These are phyloP conservation scores for Melipona bicolor DNA, from an alignment of 2,888 invertebrate species.

Conservation along the genomic window DNA sequence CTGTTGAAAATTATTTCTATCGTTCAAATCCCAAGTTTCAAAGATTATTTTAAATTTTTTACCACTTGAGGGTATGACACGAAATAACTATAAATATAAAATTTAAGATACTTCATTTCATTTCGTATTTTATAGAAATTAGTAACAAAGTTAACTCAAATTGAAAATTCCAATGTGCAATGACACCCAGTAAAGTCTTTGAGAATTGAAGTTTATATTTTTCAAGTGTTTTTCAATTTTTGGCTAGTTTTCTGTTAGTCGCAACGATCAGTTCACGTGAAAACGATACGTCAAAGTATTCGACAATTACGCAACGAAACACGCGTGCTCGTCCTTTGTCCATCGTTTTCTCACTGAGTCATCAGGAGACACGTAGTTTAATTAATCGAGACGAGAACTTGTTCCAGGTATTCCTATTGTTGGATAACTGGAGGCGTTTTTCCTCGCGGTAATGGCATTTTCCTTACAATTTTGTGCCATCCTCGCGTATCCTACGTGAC, in stretches of 20 bases:
- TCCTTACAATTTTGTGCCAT: not conserved
- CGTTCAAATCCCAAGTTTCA: not conserved
- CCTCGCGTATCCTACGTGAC: not conserved
- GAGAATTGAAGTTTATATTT: no score
- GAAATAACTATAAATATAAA: no score
- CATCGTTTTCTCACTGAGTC: constrained; percentile 4
- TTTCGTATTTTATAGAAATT: no score
- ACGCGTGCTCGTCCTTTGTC: not conserved
- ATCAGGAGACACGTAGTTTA: not conserved
- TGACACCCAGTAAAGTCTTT: no score
- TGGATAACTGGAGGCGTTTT: not conserved
- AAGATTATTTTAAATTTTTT: not conserved
- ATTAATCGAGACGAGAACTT: constrained; percentile 3
- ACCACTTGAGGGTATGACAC: no score
- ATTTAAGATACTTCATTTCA: no score
- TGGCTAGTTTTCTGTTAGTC: not conserved
- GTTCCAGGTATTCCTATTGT: constrained; percentile 11
- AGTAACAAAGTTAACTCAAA: no score
- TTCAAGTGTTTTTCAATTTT: no score
- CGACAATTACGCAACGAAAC: not conserved
- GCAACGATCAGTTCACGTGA: not conserved
- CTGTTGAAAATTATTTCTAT: not conserved
- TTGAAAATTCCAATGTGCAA: no score
- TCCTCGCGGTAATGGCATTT: not conserved
- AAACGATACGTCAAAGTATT: not conserved